Evolutionary conservation across 2,888 invertebrate species (phyloP).

Genomic region (Euzetes globulus): DNA sequence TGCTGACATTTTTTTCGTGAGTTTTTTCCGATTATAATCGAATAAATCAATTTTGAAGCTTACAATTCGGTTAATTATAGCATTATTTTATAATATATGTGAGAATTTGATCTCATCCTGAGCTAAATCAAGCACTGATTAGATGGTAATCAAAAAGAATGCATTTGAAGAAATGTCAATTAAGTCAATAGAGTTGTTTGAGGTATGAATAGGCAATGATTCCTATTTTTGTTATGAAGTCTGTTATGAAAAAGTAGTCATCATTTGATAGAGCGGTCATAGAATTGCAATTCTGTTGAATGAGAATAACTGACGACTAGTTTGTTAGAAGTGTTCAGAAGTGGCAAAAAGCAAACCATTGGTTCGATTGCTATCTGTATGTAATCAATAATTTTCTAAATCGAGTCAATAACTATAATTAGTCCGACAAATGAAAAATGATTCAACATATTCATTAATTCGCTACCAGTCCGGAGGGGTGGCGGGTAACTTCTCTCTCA

Average conservation of each 20-base stretch:
- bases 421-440: constrained; percentile 22
- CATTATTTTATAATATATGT: no score
- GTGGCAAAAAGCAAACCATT: not conserved
- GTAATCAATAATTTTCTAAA: not conserved
- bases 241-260: no score
- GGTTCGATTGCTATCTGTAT: not conserved
- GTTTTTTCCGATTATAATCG: not conserved
- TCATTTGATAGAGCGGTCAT: no score
- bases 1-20: not conserved
- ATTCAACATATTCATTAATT: constrained; percentile 12
- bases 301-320: not conserved
- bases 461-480: not conserved
- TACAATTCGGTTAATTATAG: not conserved
- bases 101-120: no score
- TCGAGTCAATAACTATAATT: constrained; percentile 24
- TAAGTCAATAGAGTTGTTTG: no score
- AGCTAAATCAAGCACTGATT: no score
- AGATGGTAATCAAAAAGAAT: no score
- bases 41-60: not conserved
- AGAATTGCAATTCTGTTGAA: no score
- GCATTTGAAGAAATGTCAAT: no score
- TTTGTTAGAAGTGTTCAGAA: not conserved
- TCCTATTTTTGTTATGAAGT: no score
- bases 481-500: not conserved
- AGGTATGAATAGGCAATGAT: no score